Base-by-base conservation (phyloP, 1,140 invertebrate genomes). In the Callitettix versicolor region DNA sequence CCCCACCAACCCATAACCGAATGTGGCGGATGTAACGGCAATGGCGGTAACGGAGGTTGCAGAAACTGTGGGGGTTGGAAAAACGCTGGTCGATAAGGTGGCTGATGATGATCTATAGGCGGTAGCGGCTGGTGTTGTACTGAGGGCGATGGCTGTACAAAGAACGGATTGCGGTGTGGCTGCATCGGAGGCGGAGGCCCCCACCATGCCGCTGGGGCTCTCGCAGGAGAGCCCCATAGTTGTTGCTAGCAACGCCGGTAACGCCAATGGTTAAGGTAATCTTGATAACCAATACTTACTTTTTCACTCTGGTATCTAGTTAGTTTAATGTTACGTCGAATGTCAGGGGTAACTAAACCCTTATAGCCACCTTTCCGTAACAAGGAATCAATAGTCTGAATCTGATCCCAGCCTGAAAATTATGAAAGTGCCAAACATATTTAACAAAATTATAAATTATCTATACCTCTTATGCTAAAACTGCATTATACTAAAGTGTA, bases 311-410 rank as follows among this genome's bases (percentile, higher is more conserved):
- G 91, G 71, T 97, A 97, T 63, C 95, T 85, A 36, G 92, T 97
- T 58, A 99, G 74, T 72, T 92, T 91, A 60, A 99, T 88, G 60
- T 80, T 84, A 63, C 86, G 81, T 54, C 95, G 79, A 61, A 95
- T 78, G 36, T 94, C 85, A 51, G 85, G 79, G 22, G 89, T 95
- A 17, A 99, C 95, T 4, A 80, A 68, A 26, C 92, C 91, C 65
- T 94, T 94, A 71, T 86, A 98, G 21, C 96, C 96, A 56, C 95
- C 95, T 73, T 99, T 99, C 50, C 95, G 81, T 12, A 99, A 76
- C 22, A 99, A 73, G 4, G 94, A 96, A 71, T 99, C 95, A 65
- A 99, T 96, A 11, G 95, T 98, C 71, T 98, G 92, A 56, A 95
- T 80, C 69, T 92, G 91, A 77, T 95, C 87, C 93, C 93, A 97